A percentile compares a stretch with the other conserved stretches of the same genome.
Conservation (phyloP, 2,888 invertebrate species). For the Coleophora flavipennella region DNA sequence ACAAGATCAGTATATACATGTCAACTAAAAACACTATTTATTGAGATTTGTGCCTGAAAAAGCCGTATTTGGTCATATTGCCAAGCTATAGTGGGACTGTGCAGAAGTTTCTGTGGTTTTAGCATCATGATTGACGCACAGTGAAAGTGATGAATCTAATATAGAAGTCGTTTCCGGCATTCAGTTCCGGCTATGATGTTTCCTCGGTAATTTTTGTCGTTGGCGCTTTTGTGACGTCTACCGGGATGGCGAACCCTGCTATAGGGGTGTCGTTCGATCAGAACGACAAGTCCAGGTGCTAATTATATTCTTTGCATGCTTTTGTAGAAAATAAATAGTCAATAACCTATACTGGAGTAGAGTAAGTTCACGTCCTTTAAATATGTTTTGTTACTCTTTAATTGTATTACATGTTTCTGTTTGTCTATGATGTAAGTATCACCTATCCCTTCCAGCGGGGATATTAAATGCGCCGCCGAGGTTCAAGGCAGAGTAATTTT, state of each 20-base stretch:
- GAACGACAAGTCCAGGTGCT: constrained; percentile 76
- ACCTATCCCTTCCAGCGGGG: too few species aligned
- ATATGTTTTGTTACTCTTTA: too few species aligned
- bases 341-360: too few species aligned
- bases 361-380: too few species aligned
- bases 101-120: constrained; percentile 17
- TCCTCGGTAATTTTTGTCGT: constrained; percentile 31
- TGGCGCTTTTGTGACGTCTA: constrained; percentile 23
- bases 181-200: constrained; percentile 29
- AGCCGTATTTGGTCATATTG: constrained; percentile 20
- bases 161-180: constrained; percentile 41
- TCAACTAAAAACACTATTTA: constrained; percentile 55
- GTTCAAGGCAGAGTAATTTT: too few species aligned
- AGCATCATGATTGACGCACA: constrained; percentile 18
- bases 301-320: neutral
- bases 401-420: too few species aligned
- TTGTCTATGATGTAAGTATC: too few species aligned
- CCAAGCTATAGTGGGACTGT: constrained; percentile 15
- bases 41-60: constrained; percentile 28
- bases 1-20: constrained; percentile 39
- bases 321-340: too few species aligned
- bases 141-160: constrained; percentile 36
- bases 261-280: constrained; percentile 81
- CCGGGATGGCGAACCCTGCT: constrained; percentile 59
- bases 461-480: too few species aligned